Evolutionary conservation across 2,113 vertebrate species (phyloP), one percentile per base, ranked within the genome.

Genomic region (Atherinomorus stipes): DNA sequence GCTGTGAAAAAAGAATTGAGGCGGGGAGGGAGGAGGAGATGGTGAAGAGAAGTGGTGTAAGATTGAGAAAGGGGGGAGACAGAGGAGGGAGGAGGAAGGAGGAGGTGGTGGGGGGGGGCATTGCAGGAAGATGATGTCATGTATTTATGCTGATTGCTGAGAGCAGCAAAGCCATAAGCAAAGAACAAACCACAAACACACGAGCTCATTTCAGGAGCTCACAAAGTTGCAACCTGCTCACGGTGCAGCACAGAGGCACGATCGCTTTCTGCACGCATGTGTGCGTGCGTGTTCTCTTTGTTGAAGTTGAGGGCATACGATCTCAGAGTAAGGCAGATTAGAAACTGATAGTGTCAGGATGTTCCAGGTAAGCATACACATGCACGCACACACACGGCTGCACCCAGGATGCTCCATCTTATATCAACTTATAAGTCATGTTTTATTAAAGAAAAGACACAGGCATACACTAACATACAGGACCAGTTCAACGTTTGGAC

Each of bases 81-180:
- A 23, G 23, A 40, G 51, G 37, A 21, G n/a, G 25, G 60, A 12
- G 57, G 52, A 19, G 21, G 62, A 3, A 57, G 47, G 7, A 34
- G 54, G 1, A 60, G 11, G 5, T 74, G 50, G 2, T 68, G 31
- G 6, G n/a, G 26, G 61, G 58, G 64, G 69, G 78, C 63, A 81
- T 84, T 89, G 83, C 81, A 88, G 86, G 78, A 84, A 87, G 86
- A 90, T 91, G 91, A 91, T 91, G 91, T 92, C 91, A 91, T 90
- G 81, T 90, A 76, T 91, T 90, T 85, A 84, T 81, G 85, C 89
- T 85, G 88, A 91, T 83, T 83, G 89, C 87, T 86, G 76, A 87
- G 76, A 84, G 84, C 85, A 74, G 86, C 26, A 65, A 73, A 85
- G 86, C 76, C 80, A 75, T 80, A 86, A 87, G 88, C 84, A 89